Evolutionary conservation across 2,113 vertebrate species (phyloP), one percentile per base, ranked within the genome.

Genomic region (Oryzias celebensis): DNA sequence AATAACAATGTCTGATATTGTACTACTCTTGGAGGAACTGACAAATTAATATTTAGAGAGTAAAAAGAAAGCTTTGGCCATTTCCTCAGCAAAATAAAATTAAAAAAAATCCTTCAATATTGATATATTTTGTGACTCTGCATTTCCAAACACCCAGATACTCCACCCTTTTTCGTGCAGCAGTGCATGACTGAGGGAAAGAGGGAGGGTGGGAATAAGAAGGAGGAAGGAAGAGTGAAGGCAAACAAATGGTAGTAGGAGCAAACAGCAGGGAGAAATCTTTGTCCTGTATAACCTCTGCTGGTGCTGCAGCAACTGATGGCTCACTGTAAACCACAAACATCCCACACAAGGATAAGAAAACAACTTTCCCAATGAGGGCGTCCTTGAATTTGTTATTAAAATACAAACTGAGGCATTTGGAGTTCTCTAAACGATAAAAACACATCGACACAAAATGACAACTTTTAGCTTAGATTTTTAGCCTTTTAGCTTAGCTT

Each of bases 261-360:
- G 77, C 64, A 69, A 76, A 83, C 83, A 73, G 84, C 81, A 79
- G 52, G 81, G 80, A 73, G 78, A 77, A 77, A 80, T 78, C 51
- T 67, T 45, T 58, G 66, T 80, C 78, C 80, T 57, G 51, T 31
- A 62, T 75, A 71, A 85, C 88, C 86, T 88, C 74, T 75, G 62
- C 68, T 55, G 63, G 56, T 58, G 75, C 73, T 76, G 71, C 85
- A 73, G 78, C 79, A 84, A 78, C 84, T 80, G 71, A 80, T 68
- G 50, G 41, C 44, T 51, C 59, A 68, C 50, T 28, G 6, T 10
- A 36, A 36, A 36, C 36, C 36, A 62, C 23, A 57, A 62, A 50
- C 47, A 36, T 2, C 36, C 36, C 36, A 36, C 50, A 26, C 41
- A 62, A 23, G 52, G 52, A 14, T 28, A 31, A 49, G 41, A 23